Percentiles rank a stretch among this genome's conserved stretches.
These are phyloP conservation scores for Netelia inedita DNA, from an alignment of 2,888 invertebrate genomes.

Conservation along the genomic window DNA sequence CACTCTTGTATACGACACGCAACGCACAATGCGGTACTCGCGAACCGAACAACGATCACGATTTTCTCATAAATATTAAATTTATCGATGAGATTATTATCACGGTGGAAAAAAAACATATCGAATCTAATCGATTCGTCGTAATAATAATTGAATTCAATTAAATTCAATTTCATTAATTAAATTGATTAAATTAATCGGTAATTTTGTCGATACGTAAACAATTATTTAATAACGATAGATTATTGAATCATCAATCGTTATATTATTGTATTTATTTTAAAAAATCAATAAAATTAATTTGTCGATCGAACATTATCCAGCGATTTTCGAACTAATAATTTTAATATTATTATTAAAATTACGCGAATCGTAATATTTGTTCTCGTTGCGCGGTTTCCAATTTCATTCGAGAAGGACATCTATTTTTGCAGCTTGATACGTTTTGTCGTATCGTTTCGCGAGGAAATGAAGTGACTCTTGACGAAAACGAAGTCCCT, in stretches of 20 bases:
- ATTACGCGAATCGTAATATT: no score
- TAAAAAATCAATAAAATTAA: no score
- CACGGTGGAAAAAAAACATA: neutral
- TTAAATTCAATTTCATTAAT: no score
- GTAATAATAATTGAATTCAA: no score
- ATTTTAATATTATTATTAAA: no score
- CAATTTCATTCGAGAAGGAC: constrained; percentile 3
- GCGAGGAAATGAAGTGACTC: constrained; percentile 10
- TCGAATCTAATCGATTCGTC: neutral
- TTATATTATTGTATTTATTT: no score
- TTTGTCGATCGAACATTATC: no score
- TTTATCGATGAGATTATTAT: neutral
- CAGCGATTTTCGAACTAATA: no score
- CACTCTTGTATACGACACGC: constrained; percentile 36
- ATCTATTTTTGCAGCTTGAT: neutral
- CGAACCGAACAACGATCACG: neutral
- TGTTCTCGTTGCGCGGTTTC: neutral
- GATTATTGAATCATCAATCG: no score
- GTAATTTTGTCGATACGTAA: no score
- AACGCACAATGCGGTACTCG: neutral
- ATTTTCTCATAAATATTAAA: neutral
- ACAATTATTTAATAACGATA: no score
- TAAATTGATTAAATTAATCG: no score
- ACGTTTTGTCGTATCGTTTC: constrained; percentile 12
- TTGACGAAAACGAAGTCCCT: neutral